phyloP scores from a whole-genome alignment of 2,797 vertebrate genomes.

The Anguilla marmorata region DNA sequence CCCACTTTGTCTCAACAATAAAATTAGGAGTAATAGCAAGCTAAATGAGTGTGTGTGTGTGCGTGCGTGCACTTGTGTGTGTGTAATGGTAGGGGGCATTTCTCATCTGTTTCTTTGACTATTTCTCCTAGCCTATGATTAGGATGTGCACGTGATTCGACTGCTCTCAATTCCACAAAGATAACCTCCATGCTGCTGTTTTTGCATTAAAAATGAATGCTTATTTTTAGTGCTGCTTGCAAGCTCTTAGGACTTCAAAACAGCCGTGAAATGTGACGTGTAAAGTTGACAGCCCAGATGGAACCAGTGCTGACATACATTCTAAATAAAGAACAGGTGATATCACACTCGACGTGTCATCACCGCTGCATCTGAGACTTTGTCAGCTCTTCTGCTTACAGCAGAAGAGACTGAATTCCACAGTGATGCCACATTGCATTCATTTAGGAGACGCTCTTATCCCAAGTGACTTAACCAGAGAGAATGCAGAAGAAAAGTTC shows the following conservation, averaged over 20 bases:
- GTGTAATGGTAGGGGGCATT: background rate
- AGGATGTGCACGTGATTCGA: background rate
- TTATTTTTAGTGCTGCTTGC: background rate
- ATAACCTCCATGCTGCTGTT: background rate
- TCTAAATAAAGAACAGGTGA: slow-evolving; percentile 10
- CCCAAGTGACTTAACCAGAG: too few species aligned
- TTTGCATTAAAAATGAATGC: background rate
- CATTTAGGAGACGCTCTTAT: background rate
- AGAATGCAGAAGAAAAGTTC: too few species aligned
- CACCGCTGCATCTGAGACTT: background rate
- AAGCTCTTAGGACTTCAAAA: background rate
- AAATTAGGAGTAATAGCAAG: background rate
- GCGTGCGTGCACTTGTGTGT: background rate
- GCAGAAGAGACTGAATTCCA: background rate
- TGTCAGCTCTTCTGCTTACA: background rate
- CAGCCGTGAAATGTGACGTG: background rate
- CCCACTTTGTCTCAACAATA: background rate
- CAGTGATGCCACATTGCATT: background rate
- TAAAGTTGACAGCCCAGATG: background rate
- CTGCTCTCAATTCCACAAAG: background rate
- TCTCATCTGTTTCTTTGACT: background rate
- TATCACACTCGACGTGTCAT: slow-evolving; percentile 1
- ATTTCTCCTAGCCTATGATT: background rate
- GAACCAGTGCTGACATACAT: background rate
- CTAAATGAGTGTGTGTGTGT: background rate